Evolutionary conservation across 1,140 invertebrate species (phyloP), one percentile per base, ranked within the genome.

Genomic region (Sinonovacula constricta): DNA sequence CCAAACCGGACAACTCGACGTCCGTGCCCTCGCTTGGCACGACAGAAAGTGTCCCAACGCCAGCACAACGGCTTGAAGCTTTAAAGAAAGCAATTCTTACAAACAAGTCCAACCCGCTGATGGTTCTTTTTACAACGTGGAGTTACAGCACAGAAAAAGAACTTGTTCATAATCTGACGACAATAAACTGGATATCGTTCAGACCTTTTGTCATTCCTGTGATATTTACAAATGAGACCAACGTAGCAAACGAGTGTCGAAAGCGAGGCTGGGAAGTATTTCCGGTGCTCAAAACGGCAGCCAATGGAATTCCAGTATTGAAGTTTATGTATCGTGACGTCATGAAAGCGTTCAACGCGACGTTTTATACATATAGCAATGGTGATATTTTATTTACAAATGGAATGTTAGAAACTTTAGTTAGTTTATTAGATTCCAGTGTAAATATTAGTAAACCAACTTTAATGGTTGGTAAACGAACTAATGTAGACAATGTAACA

Each of bases 311-410:
- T 49, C 84, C 84, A 15, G 76, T 85, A 14, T 34, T 85, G 22
- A 85, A 84, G 60, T 62, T 76, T 54, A 85, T 85, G 84, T 85
- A 75, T 49, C 65, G 26, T 22, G 82, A 80, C 33, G 80, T 60
- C 2, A 83, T 81, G 63, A 26, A 68, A 14, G 67, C 53, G 7
- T 84, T 70, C 56, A 69, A 82, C 18, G 74, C 84, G 0, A 70
- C 66, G 0, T 81, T 85, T 51, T 83, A 83, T 57, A 77, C 65
- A 18, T 86, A 71, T 57, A 63, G 76, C 15, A 86, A 86, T 51
- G 80, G 79, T 1, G 85, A 86, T 57, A 81, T 86, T 28, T 53
- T 86, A 10, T 86, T 81, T 57, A 81, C 74, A 12, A 71, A 83
- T 10, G 67, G 49, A 0, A 57, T 86, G 0, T 12, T 82, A 24